Evolutionary conservation across 1,140 invertebrate species (phyloP).

Genomic region (Archivesica marissinica): DNA sequence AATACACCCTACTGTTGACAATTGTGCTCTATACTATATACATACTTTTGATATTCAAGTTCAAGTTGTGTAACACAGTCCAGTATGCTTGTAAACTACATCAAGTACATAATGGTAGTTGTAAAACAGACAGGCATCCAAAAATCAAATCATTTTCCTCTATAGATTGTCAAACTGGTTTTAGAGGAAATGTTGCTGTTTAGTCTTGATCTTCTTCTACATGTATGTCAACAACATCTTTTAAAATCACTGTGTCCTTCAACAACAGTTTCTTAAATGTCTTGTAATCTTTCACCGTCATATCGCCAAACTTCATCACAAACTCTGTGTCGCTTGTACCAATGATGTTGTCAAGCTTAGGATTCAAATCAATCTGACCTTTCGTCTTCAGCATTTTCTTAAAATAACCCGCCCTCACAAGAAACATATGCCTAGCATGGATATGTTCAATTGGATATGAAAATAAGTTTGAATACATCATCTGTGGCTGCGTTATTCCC

Average conservation of each 20-base stretch:
- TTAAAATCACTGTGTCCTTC: slow-evolving; percentile 9
- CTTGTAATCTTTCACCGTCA: slow-evolving; percentile 71
- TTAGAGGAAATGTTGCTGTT: too few species aligned
- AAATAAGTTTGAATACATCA: slow-evolving; percentile 74
- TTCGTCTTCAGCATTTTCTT: slow-evolving; percentile 68
- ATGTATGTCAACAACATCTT: too few species aligned
- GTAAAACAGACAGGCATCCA: too few species aligned
- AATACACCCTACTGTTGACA: too few species aligned
- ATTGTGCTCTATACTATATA: too few species aligned
- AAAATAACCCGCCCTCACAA: slow-evolving; percentile 73
- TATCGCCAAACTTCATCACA: slow-evolving; percentile 70
- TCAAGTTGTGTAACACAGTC: too few species aligned
- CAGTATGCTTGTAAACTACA: too few species aligned
- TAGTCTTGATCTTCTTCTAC: too few species aligned
- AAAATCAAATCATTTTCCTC: too few species aligned
- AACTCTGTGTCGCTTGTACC: slow-evolving; percentile 71
- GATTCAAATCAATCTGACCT: slow-evolving; percentile 72
- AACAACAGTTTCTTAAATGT: slow-evolving; percentile 64
- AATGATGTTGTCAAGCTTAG: slow-evolving; percentile 72
- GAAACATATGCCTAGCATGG: slow-evolving; percentile 72
- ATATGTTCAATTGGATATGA: slow-evolving; percentile 74
- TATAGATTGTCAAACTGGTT: too few species aligned
- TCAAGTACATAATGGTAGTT: too few species aligned
- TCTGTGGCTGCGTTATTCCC: slow-evolving; percentile 76
- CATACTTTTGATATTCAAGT: too few species aligned